A percentile compares a stretch with the other conserved stretches of the same genome.
Evolutionary conservation across 2,797 vertebrate genomes (phyloP).

Genomic region (Leptoclinus maculatus): DNA sequence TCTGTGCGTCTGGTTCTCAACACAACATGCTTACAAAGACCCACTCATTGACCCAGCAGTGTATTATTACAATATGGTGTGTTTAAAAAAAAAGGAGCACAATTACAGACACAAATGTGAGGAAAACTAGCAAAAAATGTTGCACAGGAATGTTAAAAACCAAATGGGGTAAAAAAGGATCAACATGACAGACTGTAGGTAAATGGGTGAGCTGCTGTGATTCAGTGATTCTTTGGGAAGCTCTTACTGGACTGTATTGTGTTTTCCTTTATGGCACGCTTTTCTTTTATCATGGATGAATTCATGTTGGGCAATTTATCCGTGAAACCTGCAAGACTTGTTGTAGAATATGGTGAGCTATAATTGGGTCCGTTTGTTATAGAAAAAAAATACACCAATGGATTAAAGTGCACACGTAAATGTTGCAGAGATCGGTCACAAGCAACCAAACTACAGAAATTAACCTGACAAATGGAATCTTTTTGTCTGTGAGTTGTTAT

Average conservation of each 20-base stretch:
- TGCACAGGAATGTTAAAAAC: conserved; percentile 2
- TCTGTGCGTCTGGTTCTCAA: conserved; percentile 14
- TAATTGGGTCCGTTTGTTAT: conserved; percentile 1
- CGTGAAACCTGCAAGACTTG: not conserved
- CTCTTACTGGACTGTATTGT: not conserved
- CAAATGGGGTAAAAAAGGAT: not conserved
- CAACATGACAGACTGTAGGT: not conserved
- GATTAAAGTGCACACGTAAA: not conserved
- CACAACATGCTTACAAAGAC: conserved; percentile 27
- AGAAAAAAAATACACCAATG: not conserved
- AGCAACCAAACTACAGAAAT: not conserved
- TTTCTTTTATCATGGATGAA: not conserved
- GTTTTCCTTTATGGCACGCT: not conserved
- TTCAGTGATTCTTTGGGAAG: conserved; percentile 1
- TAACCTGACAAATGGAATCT: not conserved
- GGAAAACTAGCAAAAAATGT: not conserved
- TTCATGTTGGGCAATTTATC: not conserved
- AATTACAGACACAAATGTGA: not conserved
- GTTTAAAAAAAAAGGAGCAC: conserved; percentile 1
- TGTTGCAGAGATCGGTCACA: not conserved
- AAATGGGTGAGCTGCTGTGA: not conserved
- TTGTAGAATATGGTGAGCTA: not conserved
- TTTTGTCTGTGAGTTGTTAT: not conserved
- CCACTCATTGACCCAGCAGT: not conserved
- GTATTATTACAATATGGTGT: conserved; percentile 13